phyloP scores from a whole-genome alignment of 1,140 invertebrate species.

The Danaus plexippus region DNA sequence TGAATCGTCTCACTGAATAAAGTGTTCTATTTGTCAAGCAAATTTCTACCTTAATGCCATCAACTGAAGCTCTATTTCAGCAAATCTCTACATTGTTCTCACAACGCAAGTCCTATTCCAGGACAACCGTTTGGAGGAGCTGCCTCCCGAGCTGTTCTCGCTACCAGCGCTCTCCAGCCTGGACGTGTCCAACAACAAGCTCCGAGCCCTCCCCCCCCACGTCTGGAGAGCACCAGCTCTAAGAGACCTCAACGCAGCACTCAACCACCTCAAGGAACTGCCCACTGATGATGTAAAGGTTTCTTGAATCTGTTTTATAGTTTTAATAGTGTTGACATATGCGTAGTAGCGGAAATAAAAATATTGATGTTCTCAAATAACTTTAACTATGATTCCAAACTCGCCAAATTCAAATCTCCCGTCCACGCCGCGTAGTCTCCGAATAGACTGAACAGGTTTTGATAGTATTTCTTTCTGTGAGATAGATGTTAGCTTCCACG shows the following conservation, averaged over 20 bases:
- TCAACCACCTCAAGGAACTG: conserved; percentile 90
- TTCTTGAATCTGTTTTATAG: background rate
- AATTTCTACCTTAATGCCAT: too few relatives aligned
- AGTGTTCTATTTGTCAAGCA: too few relatives aligned
- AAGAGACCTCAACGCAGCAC: conserved; percentile 90
- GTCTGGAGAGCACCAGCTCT: conserved; percentile 93
- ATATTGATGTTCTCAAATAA: too few relatives aligned
- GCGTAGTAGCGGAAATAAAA: too few relatives aligned
- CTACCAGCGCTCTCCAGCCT: conserved; percentile 86
- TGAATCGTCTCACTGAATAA: too few relatives aligned
- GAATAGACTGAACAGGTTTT: too few relatives aligned
- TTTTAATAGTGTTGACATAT: too few relatives aligned
- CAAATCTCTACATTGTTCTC: background rate
- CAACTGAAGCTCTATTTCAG: background rate
- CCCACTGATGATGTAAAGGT: conserved; percentile 66
- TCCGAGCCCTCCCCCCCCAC: conserved; percentile 87
- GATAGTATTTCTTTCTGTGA: too few relatives aligned
- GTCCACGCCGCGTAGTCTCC: too few relatives aligned
- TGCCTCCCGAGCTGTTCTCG: conserved; percentile 87
- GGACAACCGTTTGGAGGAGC: conserved; percentile 86
- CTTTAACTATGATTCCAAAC: too few relatives aligned
- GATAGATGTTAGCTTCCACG: too few relatives aligned
- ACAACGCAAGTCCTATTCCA: conserved; percentile 61
- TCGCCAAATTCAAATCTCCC: too few relatives aligned
- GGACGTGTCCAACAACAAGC: conserved; percentile 94